Conservation (phyloP, 1,140 invertebrate genomes). For the Eciton burchellii region DNA sequence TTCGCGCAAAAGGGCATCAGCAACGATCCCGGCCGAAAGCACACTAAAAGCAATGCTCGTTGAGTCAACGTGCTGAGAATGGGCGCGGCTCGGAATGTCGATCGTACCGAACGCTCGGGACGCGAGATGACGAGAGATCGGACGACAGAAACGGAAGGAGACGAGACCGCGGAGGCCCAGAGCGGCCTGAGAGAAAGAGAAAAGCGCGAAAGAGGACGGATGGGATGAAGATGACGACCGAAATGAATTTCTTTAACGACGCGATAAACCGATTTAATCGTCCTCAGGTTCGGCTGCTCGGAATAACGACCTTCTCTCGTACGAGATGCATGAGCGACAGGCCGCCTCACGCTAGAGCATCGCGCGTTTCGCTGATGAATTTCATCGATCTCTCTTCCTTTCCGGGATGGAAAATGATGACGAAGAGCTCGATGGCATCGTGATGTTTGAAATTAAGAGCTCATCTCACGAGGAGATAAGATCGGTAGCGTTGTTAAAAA, state of each 20-base stretch:
- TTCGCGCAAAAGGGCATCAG: constrained; percentile 57
- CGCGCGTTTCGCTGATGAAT: background rate
- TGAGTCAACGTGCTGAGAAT: constrained; percentile 81
- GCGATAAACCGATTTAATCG: constrained; percentile 49
- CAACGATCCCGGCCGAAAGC: constrained; percentile 34
- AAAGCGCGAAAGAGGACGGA: constrained; percentile 31
- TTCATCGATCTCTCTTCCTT: too few relatives aligned
- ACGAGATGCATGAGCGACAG: background rate
- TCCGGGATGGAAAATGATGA: too few relatives aligned
- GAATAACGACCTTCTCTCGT: background rate
- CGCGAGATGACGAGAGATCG: constrained; percentile 48
- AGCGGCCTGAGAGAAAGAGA: constrained; percentile 2
- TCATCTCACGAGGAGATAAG: background rate
- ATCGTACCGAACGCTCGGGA: constrained; percentile 70
- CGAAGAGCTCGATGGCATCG: too few relatives aligned
- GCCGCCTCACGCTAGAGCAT: background rate
- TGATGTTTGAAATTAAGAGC: background rate
- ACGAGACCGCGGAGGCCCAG: background rate
- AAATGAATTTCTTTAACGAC: constrained; percentile 55
- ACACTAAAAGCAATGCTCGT: constrained; percentile 79
- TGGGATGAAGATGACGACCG: background rate
- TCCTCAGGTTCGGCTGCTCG: background rate
- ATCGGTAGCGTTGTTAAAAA: background rate
- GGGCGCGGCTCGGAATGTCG: constrained; percentile 83
- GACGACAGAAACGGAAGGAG: background rate